Evolutionary conservation across 2,113 vertebrate species (phyloP).

Genomic region (Willisornis vidua): DNA sequence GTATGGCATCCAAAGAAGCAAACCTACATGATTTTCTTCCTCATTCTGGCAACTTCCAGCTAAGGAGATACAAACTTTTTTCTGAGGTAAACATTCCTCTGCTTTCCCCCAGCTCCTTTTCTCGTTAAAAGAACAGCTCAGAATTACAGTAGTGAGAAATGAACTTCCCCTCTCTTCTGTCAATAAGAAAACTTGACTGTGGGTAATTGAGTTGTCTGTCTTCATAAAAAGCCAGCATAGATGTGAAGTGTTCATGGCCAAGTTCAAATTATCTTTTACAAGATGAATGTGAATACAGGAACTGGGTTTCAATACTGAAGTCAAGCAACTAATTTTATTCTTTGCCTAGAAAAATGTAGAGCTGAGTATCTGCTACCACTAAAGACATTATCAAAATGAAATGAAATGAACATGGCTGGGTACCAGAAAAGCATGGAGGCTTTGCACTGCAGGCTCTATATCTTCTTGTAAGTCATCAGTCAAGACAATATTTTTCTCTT

Average conservation of each 20-base stretch:
- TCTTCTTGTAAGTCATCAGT: background rate
- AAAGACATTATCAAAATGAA: background rate
- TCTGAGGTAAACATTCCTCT: background rate
- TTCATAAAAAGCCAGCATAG: background rate
- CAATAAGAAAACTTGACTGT: background rate
- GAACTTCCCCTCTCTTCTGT: background rate
- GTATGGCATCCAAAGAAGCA: background rate
- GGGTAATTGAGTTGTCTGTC: background rate
- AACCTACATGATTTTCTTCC: background rate
- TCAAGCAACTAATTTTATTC: background rate
- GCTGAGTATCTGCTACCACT: background rate
- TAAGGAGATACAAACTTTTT: background rate
- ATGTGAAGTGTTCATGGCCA: background rate
- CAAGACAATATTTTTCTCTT: background rate
- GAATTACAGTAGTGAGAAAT: background rate
- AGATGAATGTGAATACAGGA: background rate
- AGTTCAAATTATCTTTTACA: slow-evolving; percentile 5
- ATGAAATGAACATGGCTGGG: background rate
- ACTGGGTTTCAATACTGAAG: background rate
- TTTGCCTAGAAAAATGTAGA: background rate
- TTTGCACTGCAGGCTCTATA: background rate
- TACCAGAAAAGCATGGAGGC: background rate
- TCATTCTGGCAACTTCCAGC: background rate
- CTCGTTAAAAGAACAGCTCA: background rate
- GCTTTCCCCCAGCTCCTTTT: background rate